Base-by-base conservation (phyloP, 1,140 invertebrate species). In the Stenopsyche tienmushanensis region DNA sequence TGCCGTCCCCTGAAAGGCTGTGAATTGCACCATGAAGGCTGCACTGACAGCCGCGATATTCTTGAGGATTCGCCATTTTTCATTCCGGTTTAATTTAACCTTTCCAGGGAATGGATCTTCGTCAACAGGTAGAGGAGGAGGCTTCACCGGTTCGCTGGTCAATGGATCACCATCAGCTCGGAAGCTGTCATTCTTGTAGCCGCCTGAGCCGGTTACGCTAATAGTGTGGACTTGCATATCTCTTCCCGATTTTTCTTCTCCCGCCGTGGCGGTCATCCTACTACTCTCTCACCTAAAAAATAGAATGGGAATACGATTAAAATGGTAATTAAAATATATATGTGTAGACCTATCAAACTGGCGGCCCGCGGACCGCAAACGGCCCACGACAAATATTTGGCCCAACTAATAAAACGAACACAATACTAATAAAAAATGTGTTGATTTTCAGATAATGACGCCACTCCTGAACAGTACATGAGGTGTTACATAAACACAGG, bases 11-110 rank as follows among this genome's bases (percentile, higher is more conserved):
- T 91, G 84, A 55, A 95, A 97, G 26, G 94, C 93, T 15, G 92
- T 96, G 79, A 97, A 96, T 72, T 96, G 91, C 59, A 96, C 90
- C 85, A 96, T 92, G 75, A 96, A 96, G 1, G 92, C 90, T 53
- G 90, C 78, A 65, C 92, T 94, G 3, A 96, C 89, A 42, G 92
- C 86, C 21, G 88, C 83, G 29, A 96, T 87, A 79, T 95, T 95
- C 77, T 93, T 94, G 65, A 93, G 77, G 72, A 96, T 95, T 66
- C 91, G 82, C 87, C 90, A 91, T 82, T 92, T 92, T 75, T 93
- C 92, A 70, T 82, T 85, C 42, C 85, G 82, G 29, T 88, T 86
- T 62, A 92, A 74, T 75, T 89, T 89, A 71, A 90, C 88, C 82
- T 92, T 92, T 71, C 89, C 86, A 44, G 84, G 82, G 47, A 83